Evolutionary conservation across 2,113 vertebrate species (phyloP).

Genomic region (cattle (Bos taurus)): ARS-UCD2.0 NC_037350.1:42621001-42621500

Average conservation of each 20-base stretch:
- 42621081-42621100: background rate
- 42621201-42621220: background rate
- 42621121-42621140: background rate
- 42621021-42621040: background rate
- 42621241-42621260: background rate
- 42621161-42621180: background rate
- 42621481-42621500: background rate
- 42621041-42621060: background rate
- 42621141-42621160: background rate
- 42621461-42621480: background rate
- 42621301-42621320: background rate
- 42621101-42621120: background rate
- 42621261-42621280: background rate
- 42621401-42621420: background rate
- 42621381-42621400: background rate
- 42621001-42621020: background rate
- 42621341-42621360: background rate
- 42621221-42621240: background rate
- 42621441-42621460: background rate
- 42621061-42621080: background rate
- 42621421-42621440: background rate
- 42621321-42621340: background rate
- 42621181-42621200: background rate
- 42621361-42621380: background rate
- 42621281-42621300: background rate